A percentile compares a stretch with the other conserved stretches of the same genome.
Conservation (phyloP, 2,113 vertebrate genomes). For the Monarcha castaneiventris region DNA sequence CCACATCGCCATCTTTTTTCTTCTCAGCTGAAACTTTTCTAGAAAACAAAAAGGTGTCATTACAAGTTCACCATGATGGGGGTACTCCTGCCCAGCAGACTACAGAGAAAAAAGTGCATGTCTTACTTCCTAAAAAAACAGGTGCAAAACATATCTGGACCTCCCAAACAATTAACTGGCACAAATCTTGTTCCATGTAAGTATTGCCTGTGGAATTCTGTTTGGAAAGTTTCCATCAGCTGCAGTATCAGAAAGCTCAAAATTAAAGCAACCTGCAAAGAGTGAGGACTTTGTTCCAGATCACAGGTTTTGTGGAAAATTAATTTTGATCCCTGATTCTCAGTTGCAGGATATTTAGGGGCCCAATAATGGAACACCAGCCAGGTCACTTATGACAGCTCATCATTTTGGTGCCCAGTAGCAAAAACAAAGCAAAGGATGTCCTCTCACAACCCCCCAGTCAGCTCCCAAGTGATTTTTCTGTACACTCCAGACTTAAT, state of each 20-base stretch:
- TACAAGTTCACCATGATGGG: background rate
- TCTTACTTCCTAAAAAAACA: background rate
- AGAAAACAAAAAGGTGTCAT: slow-evolving; percentile 7
- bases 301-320: background rate
- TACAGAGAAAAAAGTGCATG: background rate
- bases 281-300: background rate
- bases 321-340: background rate
- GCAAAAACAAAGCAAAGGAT: background rate
- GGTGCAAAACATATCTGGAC: background rate
- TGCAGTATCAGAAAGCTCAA: background rate
- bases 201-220: background rate
- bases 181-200: background rate
- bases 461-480: background rate
- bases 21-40: slow-evolving; percentile 63
- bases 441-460: background rate
- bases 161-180: background rate
- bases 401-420: background rate
- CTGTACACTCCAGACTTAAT: background rate
- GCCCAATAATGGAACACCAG: background rate
- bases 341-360: background rate
- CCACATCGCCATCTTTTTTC: background rate
- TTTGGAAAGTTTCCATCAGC: background rate
- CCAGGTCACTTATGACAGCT: background rate
- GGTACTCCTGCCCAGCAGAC: background rate
- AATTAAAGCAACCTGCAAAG: background rate